These are phyloP conservation scores for Anseranas semipalmata DNA, from an alignment of 2,113 vertebrate species.

Conservation along the genomic window DNA sequence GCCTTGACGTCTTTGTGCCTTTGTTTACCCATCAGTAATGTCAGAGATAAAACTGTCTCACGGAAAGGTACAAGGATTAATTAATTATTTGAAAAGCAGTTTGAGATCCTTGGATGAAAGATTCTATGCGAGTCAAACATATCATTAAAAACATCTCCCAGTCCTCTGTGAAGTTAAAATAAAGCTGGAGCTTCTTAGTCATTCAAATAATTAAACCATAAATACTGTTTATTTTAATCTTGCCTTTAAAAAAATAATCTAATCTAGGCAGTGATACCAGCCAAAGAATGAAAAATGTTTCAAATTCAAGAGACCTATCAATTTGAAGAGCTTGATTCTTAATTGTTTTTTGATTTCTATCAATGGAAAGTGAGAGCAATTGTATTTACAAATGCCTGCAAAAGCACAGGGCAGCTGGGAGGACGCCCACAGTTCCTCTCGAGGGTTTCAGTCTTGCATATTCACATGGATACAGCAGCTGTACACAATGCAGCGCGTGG, in stretches of 20 bases:
- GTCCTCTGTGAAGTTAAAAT: conserved; percentile 66
- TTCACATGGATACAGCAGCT: not conserved
- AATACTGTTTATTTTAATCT: conserved; percentile 62
- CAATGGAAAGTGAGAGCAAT: conserved; percentile 29
- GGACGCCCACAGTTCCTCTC: not conserved
- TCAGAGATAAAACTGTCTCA: conserved; percentile 57
- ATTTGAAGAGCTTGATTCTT: conserved; percentile 40
- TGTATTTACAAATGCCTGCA: not conserved
- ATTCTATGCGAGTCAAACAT: conserved; percentile 28
- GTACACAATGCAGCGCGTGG: not conserved
- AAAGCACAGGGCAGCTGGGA: not conserved
- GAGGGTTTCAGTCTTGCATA: not conserved
- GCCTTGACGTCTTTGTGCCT: conserved; percentile 62
- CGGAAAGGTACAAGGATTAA: conserved; percentile 40
- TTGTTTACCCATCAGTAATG: conserved; percentile 50
- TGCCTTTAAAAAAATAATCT: conserved; percentile 53
- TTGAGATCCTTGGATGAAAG: conserved; percentile 68
- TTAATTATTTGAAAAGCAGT: conserved; percentile 63
- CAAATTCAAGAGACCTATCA: conserved; percentile 36
- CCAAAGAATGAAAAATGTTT: conserved; percentile 48
- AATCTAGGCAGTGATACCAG: conserved; percentile 36
- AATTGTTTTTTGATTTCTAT: conserved; percentile 61
- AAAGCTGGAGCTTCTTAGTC: conserved; percentile 61
- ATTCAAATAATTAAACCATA: conserved; percentile 69
- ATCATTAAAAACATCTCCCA: conserved; percentile 61